Percentiles rank a stretch among this genome's conserved stretches.
phyloP scores from a whole-genome alignment of 1,140 invertebrate genomes.

The Zaprionus ornatus region DNA sequence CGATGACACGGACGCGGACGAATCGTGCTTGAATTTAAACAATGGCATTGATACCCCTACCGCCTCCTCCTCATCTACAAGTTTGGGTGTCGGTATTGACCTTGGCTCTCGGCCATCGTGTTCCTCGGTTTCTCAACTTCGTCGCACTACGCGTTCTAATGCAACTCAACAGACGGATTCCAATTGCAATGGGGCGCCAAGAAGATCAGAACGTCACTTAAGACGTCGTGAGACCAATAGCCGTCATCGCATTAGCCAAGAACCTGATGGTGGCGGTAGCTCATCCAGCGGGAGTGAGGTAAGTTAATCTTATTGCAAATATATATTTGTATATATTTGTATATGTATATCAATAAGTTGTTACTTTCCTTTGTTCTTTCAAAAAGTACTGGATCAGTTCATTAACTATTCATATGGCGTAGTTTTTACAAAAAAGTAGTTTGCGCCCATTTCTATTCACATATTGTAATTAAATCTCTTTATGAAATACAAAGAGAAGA shows the following conservation, averaged over 20 bases:
- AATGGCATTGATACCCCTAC: conserved; percentile 43
- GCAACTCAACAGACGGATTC: conserved; percentile 47
- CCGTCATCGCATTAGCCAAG: conserved; percentile 40
- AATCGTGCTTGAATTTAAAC: conserved; percentile 40
- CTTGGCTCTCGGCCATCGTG: conserved; percentile 42
- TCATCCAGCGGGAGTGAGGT: conserved; percentile 83
- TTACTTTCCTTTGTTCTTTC: neutral
- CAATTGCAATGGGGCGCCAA: conserved; percentile 57
- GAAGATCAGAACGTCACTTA: conserved; percentile 52
- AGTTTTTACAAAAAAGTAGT: neutral
- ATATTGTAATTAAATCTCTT: neutral
- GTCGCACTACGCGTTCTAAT: conserved; percentile 24
- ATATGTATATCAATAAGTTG: neutral
- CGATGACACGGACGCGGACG: conserved; percentile 55
- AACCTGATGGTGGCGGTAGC: conserved; percentile 33
- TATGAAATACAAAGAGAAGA: too few relatives aligned
- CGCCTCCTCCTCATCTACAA: conserved; percentile 4
- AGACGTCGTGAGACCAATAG: conserved; percentile 69
- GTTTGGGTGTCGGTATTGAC: conserved; percentile 24
- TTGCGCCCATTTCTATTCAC: neutral
- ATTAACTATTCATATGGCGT: neutral
- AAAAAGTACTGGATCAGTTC: neutral
- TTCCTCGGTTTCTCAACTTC: conserved; percentile 21
- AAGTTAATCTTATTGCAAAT: conserved; percentile 30
- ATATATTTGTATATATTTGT: neutral